Base-by-base conservation (phyloP, 2,113 vertebrate genomes). In the Pomatorhinus ruficollis region DNA sequence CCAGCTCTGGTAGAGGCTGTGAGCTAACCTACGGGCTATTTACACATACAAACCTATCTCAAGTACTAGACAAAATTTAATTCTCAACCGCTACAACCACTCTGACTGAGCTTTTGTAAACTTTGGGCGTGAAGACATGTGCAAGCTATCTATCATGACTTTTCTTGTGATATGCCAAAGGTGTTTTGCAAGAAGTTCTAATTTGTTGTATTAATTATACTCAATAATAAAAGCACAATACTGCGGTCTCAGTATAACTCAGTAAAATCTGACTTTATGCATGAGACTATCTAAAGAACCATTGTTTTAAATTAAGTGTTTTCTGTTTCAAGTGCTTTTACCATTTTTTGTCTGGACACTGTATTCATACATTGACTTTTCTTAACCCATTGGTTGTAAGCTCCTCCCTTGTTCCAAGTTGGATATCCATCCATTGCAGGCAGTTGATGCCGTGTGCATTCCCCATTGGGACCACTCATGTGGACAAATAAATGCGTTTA, bases 1-100 rank as follows among this genome's bases (percentile, higher is more conserved):
- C 9, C 4, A 77, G 63, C 88, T 93, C 72, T 68, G 68, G 40
- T 82, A 65, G 47, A 88, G 72, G 91, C 95, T 63, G 35, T 37
- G 47, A 92, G 94, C 91, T 75, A 95, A 92, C 76, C 96, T 95
- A 95, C 69, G 50, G 95, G 94, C 95, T 95, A 89, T 96, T 96
- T 96, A 95, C 69, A 92, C 59, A 89, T 11, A 89, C 47, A 91
- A 91, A 64, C 56, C 52, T 90, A 92, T 92, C 89, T 89, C 0
- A 0, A 93, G 56, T 22, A 68, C 1, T 40, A 87, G 52, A 83
- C 72, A 87, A 90, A 97, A 87, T 88, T 93, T 81, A 74, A 87
- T 89, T 93, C 68, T 91, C 89, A 96, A 92, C 93, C 95, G 71
- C 93, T 78, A 3, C 37, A 96, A 95, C 86, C 15, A 0, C 95